Conservation (phyloP, 2,888 invertebrate species). For the Apamea monoglypha region DNA sequence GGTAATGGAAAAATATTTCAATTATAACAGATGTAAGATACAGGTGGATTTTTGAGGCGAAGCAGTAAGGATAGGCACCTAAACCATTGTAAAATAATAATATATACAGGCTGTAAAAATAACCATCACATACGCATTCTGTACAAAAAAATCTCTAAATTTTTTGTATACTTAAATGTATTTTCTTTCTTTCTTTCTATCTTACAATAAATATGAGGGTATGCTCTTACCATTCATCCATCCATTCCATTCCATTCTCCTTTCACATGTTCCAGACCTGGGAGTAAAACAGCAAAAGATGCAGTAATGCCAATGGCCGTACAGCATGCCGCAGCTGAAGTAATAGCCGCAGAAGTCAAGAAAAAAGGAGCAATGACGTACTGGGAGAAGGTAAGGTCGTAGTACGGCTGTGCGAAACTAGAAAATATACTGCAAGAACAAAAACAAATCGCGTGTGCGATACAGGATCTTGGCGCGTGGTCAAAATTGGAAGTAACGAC, state of each 20-base stretch:
- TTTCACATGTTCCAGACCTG: constrained; percentile 79
- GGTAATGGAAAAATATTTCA: too few species aligned
- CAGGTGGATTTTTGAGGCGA: too few species aligned
- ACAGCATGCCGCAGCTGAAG: constrained; percentile 71
- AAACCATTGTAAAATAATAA: neutral
- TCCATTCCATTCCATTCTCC: neutral
- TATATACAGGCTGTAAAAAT: neutral
- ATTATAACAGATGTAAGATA: too few species aligned
- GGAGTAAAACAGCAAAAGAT: constrained; percentile 88
- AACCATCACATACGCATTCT: too few species aligned
- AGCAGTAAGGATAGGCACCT: neutral
- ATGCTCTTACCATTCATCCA: neutral
- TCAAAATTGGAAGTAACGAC: neutral
- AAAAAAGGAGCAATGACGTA: constrained; percentile 74
- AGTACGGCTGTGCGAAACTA: neutral
- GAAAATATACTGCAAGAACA: neutral
- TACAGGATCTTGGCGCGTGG: neutral
- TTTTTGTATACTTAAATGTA: too few species aligned
- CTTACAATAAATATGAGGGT: neutral
- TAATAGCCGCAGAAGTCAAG: constrained; percentile 69
- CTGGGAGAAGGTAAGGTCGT: constrained; percentile 76
- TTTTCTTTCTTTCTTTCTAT: too few species aligned
- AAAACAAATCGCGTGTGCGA: neutral
- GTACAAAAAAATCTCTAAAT: neutral
- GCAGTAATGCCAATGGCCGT: constrained; percentile 82